Percentiles rank a stretch among this genome's conserved stretches.
Evolutionary conservation across 2,797 vertebrate genomes (phyloP).

Genomic region (Carcharodon carcharias): DNA sequence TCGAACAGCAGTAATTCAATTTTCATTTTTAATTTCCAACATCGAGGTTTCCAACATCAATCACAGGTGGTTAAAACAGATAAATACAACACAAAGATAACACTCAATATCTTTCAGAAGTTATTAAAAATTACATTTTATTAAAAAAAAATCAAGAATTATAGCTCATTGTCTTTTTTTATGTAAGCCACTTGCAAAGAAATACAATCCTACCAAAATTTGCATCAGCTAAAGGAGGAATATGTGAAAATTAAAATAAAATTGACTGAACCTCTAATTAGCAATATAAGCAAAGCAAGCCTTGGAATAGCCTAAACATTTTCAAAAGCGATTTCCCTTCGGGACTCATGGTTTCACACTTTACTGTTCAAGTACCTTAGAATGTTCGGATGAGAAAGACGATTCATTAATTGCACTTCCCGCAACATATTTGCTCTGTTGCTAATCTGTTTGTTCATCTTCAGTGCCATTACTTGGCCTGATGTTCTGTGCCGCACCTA

Average conservation of each 20-base stretch:
- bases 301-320: background rate
- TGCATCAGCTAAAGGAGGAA: background rate
- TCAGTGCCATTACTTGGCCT: constrained; percentile 93
- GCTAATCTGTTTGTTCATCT: constrained; percentile 96
- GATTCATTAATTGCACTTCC: constrained; percentile 95
- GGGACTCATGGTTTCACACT: background rate
- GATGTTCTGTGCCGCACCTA: constrained; percentile 87
- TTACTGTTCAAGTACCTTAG: constrained; percentile 59
- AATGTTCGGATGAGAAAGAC: constrained; percentile 86
- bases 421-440: constrained; percentile 95
- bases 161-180: background rate
- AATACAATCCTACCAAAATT: background rate
- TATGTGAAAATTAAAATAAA: background rate
- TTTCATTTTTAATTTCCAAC: background rate
- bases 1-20: background rate
- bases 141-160: background rate
- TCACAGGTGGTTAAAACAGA: background rate
- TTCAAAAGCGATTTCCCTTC: background rate
- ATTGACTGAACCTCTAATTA: background rate
- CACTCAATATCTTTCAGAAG: background rate
- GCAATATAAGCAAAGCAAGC: background rate
- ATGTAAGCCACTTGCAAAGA: background rate
- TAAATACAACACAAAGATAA: background rate
- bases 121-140: background rate
- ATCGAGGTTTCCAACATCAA: background rate